Evolutionary conservation across 2,113 vertebrate species (phyloP).

Genomic region (Heterotis niloticus): DNA sequence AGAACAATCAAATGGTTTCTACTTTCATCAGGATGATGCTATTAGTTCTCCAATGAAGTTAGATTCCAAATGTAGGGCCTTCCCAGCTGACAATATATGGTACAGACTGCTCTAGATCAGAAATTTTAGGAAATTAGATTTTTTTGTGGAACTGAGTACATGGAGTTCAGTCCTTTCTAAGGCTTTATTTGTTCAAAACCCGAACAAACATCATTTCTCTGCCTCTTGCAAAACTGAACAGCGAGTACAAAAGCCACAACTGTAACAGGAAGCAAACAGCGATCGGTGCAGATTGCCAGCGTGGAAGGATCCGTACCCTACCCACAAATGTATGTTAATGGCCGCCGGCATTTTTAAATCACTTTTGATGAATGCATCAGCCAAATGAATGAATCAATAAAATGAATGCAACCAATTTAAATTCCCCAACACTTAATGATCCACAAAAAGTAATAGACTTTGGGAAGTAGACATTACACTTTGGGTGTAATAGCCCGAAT

Average conservation of each 20-base stretch:
- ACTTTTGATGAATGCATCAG: slow-evolving; percentile 25
- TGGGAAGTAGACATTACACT: slow-evolving; percentile 18
- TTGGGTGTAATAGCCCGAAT: slow-evolving; percentile 19
- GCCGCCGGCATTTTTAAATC: slow-evolving; percentile 20
- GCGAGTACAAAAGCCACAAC: no score
- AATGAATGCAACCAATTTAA: slow-evolving; percentile 17
- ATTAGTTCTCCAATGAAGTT: no score
- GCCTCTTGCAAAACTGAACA: neutral
- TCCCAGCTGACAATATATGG: neutral
- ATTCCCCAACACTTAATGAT: slow-evolving; percentile 25
- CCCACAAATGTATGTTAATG: slow-evolving; percentile 9
- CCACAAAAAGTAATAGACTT: slow-evolving; percentile 26
- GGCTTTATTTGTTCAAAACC: neutral
- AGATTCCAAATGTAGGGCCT: neutral
- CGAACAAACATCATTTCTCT: neutral
- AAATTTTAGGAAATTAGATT: no score
- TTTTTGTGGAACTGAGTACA: neutral
- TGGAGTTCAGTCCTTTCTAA: neutral
- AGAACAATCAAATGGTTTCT: no score
- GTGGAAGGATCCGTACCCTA: neutral
- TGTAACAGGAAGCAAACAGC: no score
- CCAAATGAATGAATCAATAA: slow-evolving; percentile 28
- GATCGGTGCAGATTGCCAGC: neutral
- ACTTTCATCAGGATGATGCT: no score
- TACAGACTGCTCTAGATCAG: neutral